phyloP scores from a whole-genome alignment of 2,888 invertebrate genomes.

The Ecdyonurus torrentis region DNA sequence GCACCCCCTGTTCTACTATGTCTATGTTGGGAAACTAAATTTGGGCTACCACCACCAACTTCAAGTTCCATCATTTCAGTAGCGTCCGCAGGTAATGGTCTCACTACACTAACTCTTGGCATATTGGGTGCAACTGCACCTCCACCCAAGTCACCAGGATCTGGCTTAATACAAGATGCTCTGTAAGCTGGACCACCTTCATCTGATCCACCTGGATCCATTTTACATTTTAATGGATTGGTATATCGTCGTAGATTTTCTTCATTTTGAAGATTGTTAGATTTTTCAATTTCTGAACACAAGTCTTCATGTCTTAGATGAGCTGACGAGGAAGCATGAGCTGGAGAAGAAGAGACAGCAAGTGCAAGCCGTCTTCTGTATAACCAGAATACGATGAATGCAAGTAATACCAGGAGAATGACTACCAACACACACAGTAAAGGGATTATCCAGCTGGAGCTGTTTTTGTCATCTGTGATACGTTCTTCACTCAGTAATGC shows the following conservation, averaged over 20 bases:
- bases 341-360: neutral
- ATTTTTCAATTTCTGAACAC: constrained; percentile 40
- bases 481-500: constrained; percentile 38
- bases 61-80: constrained; percentile 18
- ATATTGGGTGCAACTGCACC: neutral
- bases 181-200: constrained; percentile 17
- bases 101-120: constrained; percentile 3
- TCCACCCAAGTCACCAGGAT: constrained; percentile 24
- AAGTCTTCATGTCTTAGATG: neutral
- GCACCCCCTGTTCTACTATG: constrained; percentile 11
- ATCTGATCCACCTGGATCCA: constrained; percentile 30
- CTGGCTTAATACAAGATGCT: constrained; percentile 20
- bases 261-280: constrained; percentile 81
- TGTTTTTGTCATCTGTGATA: neutral
- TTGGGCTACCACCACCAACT: constrained; percentile 19
- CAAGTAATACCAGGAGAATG: constrained; percentile 20
- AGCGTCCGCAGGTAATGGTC: constrained; percentile 13
- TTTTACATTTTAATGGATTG: constrained; percentile 52
- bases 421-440: constrained; percentile 27
- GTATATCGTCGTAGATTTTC: constrained; percentile 66
- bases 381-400: constrained; percentile 21
- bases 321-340: neutral
- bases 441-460: constrained; percentile 26
- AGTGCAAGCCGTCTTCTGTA: constrained; percentile 21
- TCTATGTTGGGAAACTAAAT: constrained; percentile 21